These are phyloP conservation scores for Pheosia tremula DNA, from an alignment of 2,888 invertebrate genomes.

Conservation along the genomic window DNA sequence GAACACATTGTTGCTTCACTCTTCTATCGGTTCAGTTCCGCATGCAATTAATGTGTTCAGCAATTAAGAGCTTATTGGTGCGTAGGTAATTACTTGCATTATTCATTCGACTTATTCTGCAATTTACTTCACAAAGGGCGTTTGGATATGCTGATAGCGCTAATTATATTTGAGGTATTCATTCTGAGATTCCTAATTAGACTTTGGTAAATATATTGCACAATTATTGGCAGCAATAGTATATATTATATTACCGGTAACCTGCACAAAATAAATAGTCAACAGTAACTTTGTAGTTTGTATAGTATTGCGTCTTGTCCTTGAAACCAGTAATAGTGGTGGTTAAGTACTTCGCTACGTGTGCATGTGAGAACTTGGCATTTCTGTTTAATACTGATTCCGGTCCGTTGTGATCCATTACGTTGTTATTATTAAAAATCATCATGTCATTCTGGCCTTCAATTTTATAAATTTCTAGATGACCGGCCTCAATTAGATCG, in stretches of 20 bases:
- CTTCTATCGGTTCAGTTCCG: not conserved
- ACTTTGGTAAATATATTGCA: too few relatives aligned
- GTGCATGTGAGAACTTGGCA: not conserved
- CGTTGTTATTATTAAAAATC: not conserved
- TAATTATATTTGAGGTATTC: not conserved
- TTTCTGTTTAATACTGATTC: not conserved
- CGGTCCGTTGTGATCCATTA: not conserved
- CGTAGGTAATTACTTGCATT: not conserved
- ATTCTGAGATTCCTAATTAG: too few relatives aligned
- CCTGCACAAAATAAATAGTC: not conserved
- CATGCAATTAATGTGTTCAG: not conserved
- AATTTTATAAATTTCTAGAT: not conserved
- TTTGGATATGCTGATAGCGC: not conserved
- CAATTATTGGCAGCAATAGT: too few relatives aligned
- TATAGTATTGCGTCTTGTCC: not conserved
- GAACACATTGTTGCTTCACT: not conserved
- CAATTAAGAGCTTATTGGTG: not conserved
- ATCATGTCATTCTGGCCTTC: too few relatives aligned
- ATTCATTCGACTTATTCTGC: not conserved
- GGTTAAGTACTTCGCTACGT: not conserved
- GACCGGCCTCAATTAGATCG: not conserved
- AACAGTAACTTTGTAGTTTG: not conserved
- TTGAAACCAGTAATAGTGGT: constrained; percentile 1
- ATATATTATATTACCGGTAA: not conserved
- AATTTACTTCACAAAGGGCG: not conserved